Percentiles rank a stretch among this genome's conserved stretches.
Evolutionary conservation across 2,113 vertebrate species (phyloP).

Genomic region (Hassar affinis): DNA sequence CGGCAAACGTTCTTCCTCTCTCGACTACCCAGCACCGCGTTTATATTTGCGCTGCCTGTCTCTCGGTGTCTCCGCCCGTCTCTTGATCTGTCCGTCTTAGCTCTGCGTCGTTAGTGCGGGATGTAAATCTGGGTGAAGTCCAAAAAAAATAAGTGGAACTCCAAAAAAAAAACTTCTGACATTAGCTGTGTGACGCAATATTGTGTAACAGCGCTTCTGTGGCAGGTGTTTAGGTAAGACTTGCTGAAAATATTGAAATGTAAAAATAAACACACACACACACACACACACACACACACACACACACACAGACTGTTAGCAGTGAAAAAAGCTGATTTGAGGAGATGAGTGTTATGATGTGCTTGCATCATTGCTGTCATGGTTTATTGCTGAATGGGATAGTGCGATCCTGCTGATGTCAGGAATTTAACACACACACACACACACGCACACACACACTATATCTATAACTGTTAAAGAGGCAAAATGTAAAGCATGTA

Average conservation of each 20-base stretch:
- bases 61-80: neutral
- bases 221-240: constrained; percentile 1
- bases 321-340: constrained; percentile 33
- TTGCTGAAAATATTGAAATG: constrained; percentile 18
- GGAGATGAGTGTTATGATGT: constrained; percentile 37
- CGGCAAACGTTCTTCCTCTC: too few species aligned
- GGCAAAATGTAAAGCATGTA: neutral
- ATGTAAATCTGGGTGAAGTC: neutral
- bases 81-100: neutral
- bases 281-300: neutral
- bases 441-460: neutral
- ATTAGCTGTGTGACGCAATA: neutral
- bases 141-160: neutral
- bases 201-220: neutral
- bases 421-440: neutral
- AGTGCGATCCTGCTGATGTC: neutral
- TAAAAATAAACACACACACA: neutral
- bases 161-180: constrained; percentile 6
- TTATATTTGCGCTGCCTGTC: neutral
- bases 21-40: too few species aligned
- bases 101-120: neutral
- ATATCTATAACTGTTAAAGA: neutral
- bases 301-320: constrained; percentile 18
- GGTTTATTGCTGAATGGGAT: constrained; percentile 7
- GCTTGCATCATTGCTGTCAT: constrained; percentile 36